Percentiles rank a stretch among this genome's conserved stretches.
Evolutionary conservation across 1,140 invertebrate species (phyloP).

Genomic region (Sarcophaga bullata): DNA sequence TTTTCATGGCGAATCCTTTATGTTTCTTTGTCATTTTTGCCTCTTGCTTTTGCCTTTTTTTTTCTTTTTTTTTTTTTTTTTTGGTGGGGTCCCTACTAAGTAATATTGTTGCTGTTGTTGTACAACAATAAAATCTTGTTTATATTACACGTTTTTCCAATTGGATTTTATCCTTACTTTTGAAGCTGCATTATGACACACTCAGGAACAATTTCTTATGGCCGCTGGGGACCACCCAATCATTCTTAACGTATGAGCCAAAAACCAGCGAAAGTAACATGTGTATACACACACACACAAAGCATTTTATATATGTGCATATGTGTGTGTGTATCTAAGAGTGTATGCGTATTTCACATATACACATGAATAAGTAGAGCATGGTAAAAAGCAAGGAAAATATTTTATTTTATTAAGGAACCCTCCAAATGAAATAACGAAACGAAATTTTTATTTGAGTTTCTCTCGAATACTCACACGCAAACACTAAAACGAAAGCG

Average conservation of each 20-base stretch:
- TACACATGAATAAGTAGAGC: no score
- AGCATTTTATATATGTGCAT: no score
- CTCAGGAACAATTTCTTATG: conserved; percentile 43
- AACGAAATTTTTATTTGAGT: conserved; percentile 7
- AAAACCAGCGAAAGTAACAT: background rate
- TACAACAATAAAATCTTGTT: conserved; percentile 6
- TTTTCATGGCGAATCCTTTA: background rate
- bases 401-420: background rate
- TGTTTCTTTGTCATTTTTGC: background rate
- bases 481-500: background rate
- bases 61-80: no score
- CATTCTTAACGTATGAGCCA: background rate
- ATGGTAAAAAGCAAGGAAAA: background rate
- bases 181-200: conserved; percentile 42
- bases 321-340: conserved; percentile 28
- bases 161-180: conserved; percentile 45
- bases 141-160: conserved; percentile 35
- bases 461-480: background rate
- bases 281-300: background rate
- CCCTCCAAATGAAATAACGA: background rate
- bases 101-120: background rate
- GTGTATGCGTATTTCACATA: background rate
- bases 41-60: background rate
- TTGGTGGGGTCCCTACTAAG: background rate
- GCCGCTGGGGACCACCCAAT: conserved; percentile 36